Base-by-base conservation (phyloP, 2,888 invertebrate genomes). In the Micoletzkya japonica region DNA sequence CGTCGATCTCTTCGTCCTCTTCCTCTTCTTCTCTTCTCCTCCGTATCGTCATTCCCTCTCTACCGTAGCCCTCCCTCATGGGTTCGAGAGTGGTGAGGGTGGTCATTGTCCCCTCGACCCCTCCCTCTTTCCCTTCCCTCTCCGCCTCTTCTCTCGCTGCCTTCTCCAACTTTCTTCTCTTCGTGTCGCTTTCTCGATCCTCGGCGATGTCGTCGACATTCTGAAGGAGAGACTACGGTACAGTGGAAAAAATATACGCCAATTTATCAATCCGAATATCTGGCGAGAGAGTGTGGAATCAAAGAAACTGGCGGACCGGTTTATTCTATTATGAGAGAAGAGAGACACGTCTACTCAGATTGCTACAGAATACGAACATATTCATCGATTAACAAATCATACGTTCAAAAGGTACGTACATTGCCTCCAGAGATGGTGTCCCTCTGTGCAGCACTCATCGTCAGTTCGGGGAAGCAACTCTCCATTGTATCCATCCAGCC, bases 381-480 rank as follows among this genome's bases (percentile, higher is more conserved):
- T 44, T 44, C 44, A 44, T 44, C 44, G 44, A 10, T 44, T 44
- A 14, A 44, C 44, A 20, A 14, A 10, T 44, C 10, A 44, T 44
- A 44, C 10, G 10, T 20, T 14, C 28, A 30, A 30, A 4, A 20
- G 57, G 14, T 30, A 57, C 28, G 4, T 1, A n/a, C 26, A 28
- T 30, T 20, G 1, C 24, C 57, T 20, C 28, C 2, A 20, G 57
- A 32, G 14, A 57, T 20, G 57, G 10, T n/a, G n/a, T n/a, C n/a
- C n/a, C n/a, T 14, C 10, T 44, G 44, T 14, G 10, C 44, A 20
- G 20, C 20, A 44, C 10, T 44, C 10, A 28, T 39, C 37, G 64
- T 54, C 37, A 66, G 37, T 26, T 66, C 64, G 20, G 64, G 64
- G 64, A 66, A 66, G 64, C 64, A 66, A 28, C 64, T 66, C 54